phyloP scores from a whole-genome alignment of 2,113 vertebrate species.

The Carassius auratus region DNA sequence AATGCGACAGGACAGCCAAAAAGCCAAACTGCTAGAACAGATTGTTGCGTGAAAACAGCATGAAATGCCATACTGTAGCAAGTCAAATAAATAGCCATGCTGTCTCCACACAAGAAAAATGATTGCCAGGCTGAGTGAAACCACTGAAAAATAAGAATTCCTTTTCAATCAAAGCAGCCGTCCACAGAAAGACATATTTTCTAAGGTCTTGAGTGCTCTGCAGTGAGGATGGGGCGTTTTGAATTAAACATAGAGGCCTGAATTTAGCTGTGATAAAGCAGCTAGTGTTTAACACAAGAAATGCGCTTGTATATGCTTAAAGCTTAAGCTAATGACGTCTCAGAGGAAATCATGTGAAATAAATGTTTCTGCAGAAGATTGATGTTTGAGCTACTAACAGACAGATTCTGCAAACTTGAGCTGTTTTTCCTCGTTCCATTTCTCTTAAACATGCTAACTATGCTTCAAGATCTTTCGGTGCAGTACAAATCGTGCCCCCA shows the following conservation, averaged over 20 bases:
- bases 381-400: neutral
- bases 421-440: neutral
- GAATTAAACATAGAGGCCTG: constrained; percentile 46
- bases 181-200: neutral
- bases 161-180: neutral
- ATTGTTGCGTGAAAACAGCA: constrained; percentile 6
- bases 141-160: constrained; percentile 16
- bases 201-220: neutral
- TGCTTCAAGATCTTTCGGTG: neutral
- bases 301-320: constrained; percentile 13
- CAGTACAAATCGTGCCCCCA: neutral
- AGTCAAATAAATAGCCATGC: constrained; percentile 14
- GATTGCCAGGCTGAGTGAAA: neutral
- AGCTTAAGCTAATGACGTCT: constrained; percentile 18
- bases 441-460: neutral
- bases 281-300: neutral
- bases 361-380: constrained; percentile 3
- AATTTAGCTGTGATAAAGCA: constrained; percentile 8
- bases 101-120: neutral
- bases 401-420: constrained; percentile 5
- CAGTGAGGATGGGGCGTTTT: neutral
- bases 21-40: neutral
- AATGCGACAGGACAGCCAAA: constrained; percentile 11
- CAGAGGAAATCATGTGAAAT: neutral
- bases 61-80: neutral